Evolutionary conservation across 2,113 vertebrate species (phyloP).

Genomic region (Passer montanus): DNA sequence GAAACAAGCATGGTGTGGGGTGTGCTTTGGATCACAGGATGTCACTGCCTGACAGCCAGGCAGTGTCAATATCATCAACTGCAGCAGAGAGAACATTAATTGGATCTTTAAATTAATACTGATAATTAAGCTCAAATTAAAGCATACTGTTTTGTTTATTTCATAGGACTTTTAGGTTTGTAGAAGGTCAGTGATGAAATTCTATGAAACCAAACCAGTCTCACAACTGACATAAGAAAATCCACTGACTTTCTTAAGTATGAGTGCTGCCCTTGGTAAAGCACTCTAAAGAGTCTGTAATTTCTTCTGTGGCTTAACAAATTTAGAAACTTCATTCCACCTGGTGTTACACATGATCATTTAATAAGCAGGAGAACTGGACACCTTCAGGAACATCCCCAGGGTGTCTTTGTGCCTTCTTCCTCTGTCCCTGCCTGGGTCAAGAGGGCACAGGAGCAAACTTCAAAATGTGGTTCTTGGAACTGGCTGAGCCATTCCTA

Average conservation of each 20-base stretch:
- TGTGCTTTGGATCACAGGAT: not conserved
- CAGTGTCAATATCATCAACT: not conserved
- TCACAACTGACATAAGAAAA: not conserved
- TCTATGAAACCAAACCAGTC: not conserved
- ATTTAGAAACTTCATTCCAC: not conserved
- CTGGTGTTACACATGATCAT: not conserved
- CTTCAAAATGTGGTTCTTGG: not conserved
- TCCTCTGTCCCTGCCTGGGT: not conserved
- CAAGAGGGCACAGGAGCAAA: not conserved
- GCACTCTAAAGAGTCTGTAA: not conserved
- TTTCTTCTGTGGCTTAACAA: not conserved
- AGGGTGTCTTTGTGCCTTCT: accelerated
- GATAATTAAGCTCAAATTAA: not conserved
- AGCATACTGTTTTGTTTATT: not conserved
- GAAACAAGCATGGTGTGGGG: not conserved
- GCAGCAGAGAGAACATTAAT: not conserved
- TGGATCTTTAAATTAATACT: not conserved
- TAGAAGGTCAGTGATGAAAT: not conserved
- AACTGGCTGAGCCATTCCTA: not conserved
- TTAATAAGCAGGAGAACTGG: not conserved
- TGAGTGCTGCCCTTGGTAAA: not conserved
- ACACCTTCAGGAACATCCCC: not conserved
- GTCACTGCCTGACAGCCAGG: not conserved
- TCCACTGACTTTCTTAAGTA: not conserved
- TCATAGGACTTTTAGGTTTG: not conserved